Base-by-base conservation (phyloP, 2,113 vertebrate species). In the Oryzias woworae region DNA sequence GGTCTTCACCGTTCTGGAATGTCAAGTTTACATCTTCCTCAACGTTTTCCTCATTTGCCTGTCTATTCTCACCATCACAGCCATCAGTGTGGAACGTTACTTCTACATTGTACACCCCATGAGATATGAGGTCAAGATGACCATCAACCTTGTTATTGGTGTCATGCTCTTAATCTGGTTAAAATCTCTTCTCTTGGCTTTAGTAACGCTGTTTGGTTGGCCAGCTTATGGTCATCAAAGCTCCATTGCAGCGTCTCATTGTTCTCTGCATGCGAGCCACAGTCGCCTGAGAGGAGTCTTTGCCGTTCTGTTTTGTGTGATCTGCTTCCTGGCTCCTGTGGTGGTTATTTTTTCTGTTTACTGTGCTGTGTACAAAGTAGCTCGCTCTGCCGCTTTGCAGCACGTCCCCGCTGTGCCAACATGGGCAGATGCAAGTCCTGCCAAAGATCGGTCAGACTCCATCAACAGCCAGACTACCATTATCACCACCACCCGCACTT, bases 41-140 rank as follows among this genome's bases (percentile, higher is more conserved):
- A 95, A 95, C 0, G 89, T 95, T n/a, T 94, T 95, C 48, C 92
- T 98, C 75, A 93, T 96, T 71, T 95, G 94, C 1, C 92, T 95
- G 24, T 94, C 95, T 69, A 96, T 96, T 53, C 93, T 98, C 57
- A 96, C 95, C 15, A 89, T 98, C 75, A 94, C 94, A 0, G 90
- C 95, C 62, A 96, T 98, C 71, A 96, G 95, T 0, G 89, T 98
- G 6, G 96, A 97, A 75, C 91, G 96, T 14, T 98, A 95, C 83
- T 97, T 95, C 79, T 95, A 98, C 52, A 98, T 98, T 0, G 92
- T 95, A 20, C 95, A 98, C 36, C 96, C 96, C 1, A 91, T 98
- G 93, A 92, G 92, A 61, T 98, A 96, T 1, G 93, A 95, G 75
- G 92, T 93, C 23, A 93, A 93, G 61, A 96, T 96, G 87, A 94